Evolutionary conservation across 2,797 vertebrate species (phyloP).

Genomic region (Syngnathus acus): DNA sequence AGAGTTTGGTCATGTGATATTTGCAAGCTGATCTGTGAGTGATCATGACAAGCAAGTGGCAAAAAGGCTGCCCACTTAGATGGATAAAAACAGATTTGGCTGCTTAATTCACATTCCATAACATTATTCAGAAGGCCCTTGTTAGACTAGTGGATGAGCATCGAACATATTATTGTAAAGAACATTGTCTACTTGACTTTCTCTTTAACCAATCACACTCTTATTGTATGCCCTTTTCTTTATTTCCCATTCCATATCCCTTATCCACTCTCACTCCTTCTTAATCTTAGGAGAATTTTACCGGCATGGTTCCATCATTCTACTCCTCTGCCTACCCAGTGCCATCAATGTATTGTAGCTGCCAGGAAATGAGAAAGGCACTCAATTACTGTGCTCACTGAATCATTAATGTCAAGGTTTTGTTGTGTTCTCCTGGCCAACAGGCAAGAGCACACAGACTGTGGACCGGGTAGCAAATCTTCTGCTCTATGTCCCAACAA

Average conservation of each 20-base stretch:
- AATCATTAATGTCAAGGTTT: conserved; percentile 68
- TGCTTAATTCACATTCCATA: too few relatives aligned
- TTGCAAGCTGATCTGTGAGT: too few relatives aligned
- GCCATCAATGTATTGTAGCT: conserved; percentile 52
- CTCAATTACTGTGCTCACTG: conserved; percentile 68
- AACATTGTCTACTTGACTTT: too few relatives aligned
- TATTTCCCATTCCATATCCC: conserved; percentile 39
- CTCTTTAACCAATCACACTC: conserved; percentile 27
- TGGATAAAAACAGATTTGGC: too few relatives aligned
- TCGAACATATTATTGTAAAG: too few relatives aligned
- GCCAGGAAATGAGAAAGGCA: conserved; percentile 68
- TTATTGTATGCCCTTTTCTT: conserved; percentile 16
- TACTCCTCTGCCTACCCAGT: conserved; percentile 30
- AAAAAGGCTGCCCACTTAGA: too few relatives aligned
- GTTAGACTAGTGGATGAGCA: too few relatives aligned
- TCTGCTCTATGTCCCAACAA: conserved; percentile 48
- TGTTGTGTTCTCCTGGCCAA: conserved; percentile 49
- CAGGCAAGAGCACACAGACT: conserved; percentile 52
- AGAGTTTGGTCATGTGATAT: too few relatives aligned
- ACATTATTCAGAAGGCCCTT: too few relatives aligned
- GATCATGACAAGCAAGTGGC: too few relatives aligned
- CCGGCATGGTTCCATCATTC: conserved; percentile 28
- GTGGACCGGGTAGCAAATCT: conserved; percentile 51
- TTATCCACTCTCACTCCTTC: conserved; percentile 34
- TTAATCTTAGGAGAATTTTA: conserved; percentile 22